Evolutionary conservation across 2,113 vertebrate species (phyloP).

Genomic region (Tychaedon coryphoeus): DNA sequence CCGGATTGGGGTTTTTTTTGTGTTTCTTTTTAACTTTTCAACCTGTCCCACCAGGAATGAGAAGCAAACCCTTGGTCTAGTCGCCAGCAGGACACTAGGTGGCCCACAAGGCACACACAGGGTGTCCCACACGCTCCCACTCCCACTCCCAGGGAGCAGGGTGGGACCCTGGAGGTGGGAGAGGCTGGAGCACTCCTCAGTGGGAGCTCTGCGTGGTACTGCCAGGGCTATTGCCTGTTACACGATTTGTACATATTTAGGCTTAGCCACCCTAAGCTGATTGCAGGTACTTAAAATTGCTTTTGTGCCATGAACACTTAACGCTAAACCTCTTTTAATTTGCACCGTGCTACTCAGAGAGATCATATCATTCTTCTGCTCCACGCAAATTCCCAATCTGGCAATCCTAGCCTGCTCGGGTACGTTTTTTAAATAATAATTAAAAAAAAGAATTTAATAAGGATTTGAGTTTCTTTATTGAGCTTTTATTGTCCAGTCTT

Average conservation of each 20-base stretch:
- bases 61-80: background rate
- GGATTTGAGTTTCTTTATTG: conserved; percentile 60
- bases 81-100: background rate
- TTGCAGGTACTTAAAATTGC: conserved; percentile 86
- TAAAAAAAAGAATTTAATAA: conserved; percentile 59
- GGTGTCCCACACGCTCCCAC: background rate
- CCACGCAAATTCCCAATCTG: conserved; percentile 71
- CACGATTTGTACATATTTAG: conserved; percentile 85
- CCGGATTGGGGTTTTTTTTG: rapidly evolving
- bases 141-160: background rate
- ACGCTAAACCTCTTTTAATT: conserved; percentile 85
- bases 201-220: conserved; percentile 71
- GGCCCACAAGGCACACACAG: conserved; percentile 26
- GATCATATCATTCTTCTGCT: conserved; percentile 73
- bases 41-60: background rate
- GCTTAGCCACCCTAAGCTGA: conserved; percentile 84
- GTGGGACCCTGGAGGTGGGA: background rate
- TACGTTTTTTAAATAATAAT: conserved; percentile 56
- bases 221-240: conserved; percentile 79
- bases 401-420: conserved; percentile 32
- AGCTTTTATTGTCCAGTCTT: conserved; percentile 55
- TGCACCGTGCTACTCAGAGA: conserved; percentile 81
- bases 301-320: conserved; percentile 82
- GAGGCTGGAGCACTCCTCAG: background rate
- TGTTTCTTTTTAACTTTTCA: background rate